Base-by-base conservation (phyloP, 2,113 vertebrate genomes). In the Gasterosteus aculeatus region DNA sequence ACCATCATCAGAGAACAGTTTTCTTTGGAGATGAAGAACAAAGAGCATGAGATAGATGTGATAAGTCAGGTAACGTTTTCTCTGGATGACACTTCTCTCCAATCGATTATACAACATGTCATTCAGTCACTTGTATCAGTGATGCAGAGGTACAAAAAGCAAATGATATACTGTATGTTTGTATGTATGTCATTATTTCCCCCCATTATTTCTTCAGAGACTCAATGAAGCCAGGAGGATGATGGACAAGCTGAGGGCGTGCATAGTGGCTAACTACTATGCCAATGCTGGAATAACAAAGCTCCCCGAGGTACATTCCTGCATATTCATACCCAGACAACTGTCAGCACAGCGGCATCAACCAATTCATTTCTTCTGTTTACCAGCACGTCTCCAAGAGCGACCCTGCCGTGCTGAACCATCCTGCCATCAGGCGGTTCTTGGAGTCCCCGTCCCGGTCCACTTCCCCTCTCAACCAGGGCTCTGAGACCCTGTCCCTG, bases 191-290 rank as follows among this genome's bases (percentile, higher is more conserved):
- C 72, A 39, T 38, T 61, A 10, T 60, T 29, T 26, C 41, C 71
- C 26, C 2, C 46, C 16, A 2, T 68, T 87, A 11, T 76, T 87
- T 87, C 35, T 85, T 0, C 88, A 99, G 97, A 95, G 98, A 47
- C 93, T 99, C 71, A 96, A 96, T 81, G 98, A 99, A 91, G 98
- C 98, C 26, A 95, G 98, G 80, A 96, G 97, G 86, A 99, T 99
- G 98, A 99, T 99, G 98, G 98, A 99, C 92, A 99, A 98, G 89
- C 93, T 99, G 29, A 95, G 98, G 66, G 98, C 98, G 75, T 99
- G 97, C 78, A 98, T 99, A 63, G 98, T 99, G 84, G 98, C 98
- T 22, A 99, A 98, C 91, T 99, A 98, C 80, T 99, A 98, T 1
- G 97, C 97, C 2, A 98, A 92, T 72, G 95, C 97, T 59, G 96